phyloP scores from a whole-genome alignment of 2,888 invertebrate genomes.

The Aphodius granarius region DNA sequence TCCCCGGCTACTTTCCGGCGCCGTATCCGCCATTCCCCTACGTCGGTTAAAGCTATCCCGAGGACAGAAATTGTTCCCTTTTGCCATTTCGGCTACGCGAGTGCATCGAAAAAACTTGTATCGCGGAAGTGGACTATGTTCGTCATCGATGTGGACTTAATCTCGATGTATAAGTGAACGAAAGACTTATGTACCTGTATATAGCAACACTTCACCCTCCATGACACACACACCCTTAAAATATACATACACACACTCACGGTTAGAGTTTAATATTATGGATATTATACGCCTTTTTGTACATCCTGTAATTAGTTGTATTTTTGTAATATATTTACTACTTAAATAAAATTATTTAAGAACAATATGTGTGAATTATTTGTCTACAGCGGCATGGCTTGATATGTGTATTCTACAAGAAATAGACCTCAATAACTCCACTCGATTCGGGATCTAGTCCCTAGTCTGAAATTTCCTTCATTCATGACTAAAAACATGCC shows the following conservation, averaged over 20 bases:
- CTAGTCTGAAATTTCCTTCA: background rate
- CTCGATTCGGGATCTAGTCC: no score
- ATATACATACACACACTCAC: background rate
- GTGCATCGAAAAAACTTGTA: slow-evolving; percentile 15
- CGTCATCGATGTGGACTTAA: background rate
- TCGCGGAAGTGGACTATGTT: background rate
- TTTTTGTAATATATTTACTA: background rate
- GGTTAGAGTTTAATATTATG: background rate
- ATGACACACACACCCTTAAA: background rate
- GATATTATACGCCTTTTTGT: background rate
- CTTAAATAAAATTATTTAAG: background rate
- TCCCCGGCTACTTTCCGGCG: slow-evolving; percentile 76
- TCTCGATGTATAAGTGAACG: background rate
- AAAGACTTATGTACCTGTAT: background rate
- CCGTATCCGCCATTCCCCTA: slow-evolving; percentile 77
- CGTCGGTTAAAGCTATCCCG: slow-evolving; percentile 62
- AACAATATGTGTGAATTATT: background rate
- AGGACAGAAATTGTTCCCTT: background rate
- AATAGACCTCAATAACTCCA: no score
- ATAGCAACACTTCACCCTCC: background rate
- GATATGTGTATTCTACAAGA: no score
- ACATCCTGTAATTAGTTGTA: background rate
- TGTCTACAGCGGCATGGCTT: background rate
- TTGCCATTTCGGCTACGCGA: background rate
- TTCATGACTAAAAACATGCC: background rate